Evolutionary conservation across 2,888 invertebrate species (phyloP).

Genomic region (Aradus depressus): DNA sequence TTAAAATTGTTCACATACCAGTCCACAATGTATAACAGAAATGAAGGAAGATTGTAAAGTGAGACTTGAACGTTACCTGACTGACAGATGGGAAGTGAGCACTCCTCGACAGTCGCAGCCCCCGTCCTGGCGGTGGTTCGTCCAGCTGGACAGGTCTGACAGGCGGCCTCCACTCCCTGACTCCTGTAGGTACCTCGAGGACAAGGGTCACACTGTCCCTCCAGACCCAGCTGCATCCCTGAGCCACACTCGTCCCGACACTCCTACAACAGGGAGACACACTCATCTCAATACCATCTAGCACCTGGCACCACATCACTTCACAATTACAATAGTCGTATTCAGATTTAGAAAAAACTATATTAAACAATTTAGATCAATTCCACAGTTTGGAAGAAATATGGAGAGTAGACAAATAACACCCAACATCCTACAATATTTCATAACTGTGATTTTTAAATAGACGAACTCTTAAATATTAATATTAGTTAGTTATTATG

Average conservation of each 20-base stretch:
- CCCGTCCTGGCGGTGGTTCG: constrained; percentile 81
- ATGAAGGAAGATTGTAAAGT: no score
- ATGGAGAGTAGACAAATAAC: background rate
- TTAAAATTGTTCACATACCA: no score
- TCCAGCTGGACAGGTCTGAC: constrained; percentile 76
- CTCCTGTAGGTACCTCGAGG: constrained; percentile 77
- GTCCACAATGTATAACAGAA: no score
- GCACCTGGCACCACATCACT: no score
- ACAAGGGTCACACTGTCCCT: constrained; percentile 87
- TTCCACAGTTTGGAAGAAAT: background rate
- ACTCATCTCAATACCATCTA: no score
- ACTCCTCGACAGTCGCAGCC: constrained; percentile 75
- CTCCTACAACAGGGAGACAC: constrained; percentile 47
- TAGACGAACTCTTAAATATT: no score
- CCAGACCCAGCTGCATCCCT: constrained; percentile 72
- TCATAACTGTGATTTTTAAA: no score
- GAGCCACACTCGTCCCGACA: constrained; percentile 83
- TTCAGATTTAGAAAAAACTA: no score
- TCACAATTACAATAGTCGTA: no score
- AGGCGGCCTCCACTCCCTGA: constrained; percentile 78
- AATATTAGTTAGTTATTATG: no score
- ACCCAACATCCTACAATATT: no score
- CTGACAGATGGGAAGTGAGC: constrained; percentile 79
- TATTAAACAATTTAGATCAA: no score
- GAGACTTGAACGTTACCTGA: constrained; percentile 50